These are phyloP conservation scores for Oreochromis grahami DNA, from an alignment of 2,797 vertebrate genomes.

Conservation along the genomic window DNA sequence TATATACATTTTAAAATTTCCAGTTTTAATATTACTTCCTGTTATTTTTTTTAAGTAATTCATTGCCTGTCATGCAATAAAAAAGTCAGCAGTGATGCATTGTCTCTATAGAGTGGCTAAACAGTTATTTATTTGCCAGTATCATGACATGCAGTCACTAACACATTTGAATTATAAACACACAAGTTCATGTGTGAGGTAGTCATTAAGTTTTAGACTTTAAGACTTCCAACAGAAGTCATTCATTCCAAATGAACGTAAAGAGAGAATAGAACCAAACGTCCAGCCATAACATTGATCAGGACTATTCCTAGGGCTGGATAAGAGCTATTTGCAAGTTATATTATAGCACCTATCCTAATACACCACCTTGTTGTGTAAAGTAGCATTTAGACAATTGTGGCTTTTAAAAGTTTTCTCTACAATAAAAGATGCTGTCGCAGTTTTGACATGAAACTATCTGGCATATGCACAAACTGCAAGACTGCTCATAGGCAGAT, in stretches of 20 bases:
- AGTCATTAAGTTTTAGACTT: neutral
- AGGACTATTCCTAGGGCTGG: neutral
- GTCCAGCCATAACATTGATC: neutral
- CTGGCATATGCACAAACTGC: neutral
- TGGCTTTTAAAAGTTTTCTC: fast-evolving
- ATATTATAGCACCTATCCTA: neutral
- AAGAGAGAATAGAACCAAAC: neutral
- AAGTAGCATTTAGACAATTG: neutral
- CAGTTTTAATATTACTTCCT: neutral
- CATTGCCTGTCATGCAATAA: neutral
- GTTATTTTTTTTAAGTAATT: neutral
- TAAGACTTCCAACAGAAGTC: neutral
- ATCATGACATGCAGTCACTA: neutral
- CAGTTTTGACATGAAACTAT: neutral
- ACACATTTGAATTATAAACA: neutral
- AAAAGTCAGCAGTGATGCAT: neutral
- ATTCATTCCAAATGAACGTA: neutral
- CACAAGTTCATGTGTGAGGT: fast-evolving
- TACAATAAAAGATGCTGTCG: neutral
- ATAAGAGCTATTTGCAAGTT: neutral
- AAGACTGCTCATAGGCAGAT: neutral
- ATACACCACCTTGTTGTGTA: neutral
- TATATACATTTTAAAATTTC: neutral
- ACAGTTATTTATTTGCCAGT: neutral
- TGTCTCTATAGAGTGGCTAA: neutral